These are phyloP conservation scores for Psittacula derbiana DNA, from an alignment of 2,797 vertebrate genomes.

Conservation along the genomic window DNA sequence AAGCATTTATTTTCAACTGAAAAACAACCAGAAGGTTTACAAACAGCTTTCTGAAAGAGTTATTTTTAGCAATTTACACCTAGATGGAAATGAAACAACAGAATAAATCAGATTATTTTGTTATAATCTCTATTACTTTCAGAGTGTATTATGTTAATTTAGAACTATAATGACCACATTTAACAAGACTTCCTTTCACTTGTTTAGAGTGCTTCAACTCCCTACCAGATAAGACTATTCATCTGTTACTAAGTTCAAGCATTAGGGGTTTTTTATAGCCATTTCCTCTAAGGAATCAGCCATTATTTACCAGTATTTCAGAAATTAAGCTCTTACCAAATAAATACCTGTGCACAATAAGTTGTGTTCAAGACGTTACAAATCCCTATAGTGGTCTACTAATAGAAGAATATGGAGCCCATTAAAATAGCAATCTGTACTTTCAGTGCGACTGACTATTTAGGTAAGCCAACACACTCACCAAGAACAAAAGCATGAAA, in stretches of 20 bases:
- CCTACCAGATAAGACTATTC: neutral
- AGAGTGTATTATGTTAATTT: neutral
- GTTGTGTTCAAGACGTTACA: neutral
- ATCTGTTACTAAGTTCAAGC: neutral
- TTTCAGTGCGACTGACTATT: neutral
- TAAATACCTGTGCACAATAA: neutral
- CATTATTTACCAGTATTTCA: neutral
- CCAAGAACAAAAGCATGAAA: neutral
- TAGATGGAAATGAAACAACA: neutral
- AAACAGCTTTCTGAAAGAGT: neutral
- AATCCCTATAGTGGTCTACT: neutral
- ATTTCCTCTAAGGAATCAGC: neutral
- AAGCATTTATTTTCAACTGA: neutral
- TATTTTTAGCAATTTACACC: neutral
- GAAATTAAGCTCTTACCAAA: neutral
- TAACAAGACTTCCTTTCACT: neutral
- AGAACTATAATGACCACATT: neutral
- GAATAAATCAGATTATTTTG: neutral
- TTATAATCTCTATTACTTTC: neutral
- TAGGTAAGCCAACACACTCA: neutral
- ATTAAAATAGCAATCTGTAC: neutral
- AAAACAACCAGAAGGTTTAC: neutral
- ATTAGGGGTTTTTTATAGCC: neutral
- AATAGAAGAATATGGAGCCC: neutral
- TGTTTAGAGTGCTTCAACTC: neutral